A percentile compares a stretch with the other conserved stretches of the same genome.
These are phyloP conservation scores for Scaptomyza polygonia DNA, from an alignment of 2,888 invertebrate species.

Conservation along the genomic window DNA sequence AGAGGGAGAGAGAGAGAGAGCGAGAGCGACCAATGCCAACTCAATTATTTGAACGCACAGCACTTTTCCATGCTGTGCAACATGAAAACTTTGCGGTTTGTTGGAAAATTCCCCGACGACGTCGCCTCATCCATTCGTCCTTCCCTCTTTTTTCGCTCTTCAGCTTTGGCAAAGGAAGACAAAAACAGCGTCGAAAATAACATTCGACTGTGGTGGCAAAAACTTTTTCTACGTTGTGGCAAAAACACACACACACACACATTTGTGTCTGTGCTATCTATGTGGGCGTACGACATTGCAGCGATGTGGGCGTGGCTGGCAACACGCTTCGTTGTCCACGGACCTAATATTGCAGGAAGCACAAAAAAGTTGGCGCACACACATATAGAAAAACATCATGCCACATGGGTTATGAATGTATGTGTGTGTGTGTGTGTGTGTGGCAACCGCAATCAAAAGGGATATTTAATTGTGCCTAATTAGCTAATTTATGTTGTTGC, in stretches of 20 bases:
- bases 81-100: conserved; percentile 76
- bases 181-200: conserved; percentile 76
- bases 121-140: not conserved
- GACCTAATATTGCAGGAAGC: conserved; percentile 69
- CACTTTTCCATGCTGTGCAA: conserved; percentile 56
- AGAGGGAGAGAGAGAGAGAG: not conserved
- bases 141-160: not conserved
- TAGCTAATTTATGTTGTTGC: conserved; percentile 76
- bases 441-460: conserved; percentile 74
- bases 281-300: conserved; percentile 65
- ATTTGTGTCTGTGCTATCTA: conserved; percentile 26
- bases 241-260: conserved; percentile 42
- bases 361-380: conserved; percentile 54
- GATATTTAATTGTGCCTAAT: conserved; percentile 78
- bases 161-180: conserved; percentile 42
- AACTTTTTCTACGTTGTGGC: conserved; percentile 75
- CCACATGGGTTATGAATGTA: not conserved
- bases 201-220: conserved; percentile 70
- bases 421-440: conserved; percentile 23
- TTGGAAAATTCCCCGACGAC: conserved; percentile 50
- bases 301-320: conserved; percentile 60
- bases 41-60: conserved; percentile 76
- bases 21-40: conserved; percentile 71
- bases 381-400: conserved; percentile 60
- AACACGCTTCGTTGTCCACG: conserved; percentile 63